phyloP scores from a whole-genome alignment of 2,797 vertebrate species.

The Monodelphis domestica region DNA sequence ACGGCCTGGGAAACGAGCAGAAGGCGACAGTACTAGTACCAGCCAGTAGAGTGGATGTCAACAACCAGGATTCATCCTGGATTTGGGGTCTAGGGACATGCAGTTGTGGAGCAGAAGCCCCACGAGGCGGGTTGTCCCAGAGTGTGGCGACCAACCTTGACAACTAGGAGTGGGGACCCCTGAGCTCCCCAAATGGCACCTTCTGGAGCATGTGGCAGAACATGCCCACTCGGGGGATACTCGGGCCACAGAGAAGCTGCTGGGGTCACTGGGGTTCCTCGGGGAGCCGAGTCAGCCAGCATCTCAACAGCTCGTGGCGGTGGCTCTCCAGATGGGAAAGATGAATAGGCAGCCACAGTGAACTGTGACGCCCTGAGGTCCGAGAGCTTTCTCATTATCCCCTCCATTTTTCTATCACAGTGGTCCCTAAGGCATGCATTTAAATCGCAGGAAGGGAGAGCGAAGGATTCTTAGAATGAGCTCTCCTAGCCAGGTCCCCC shows the following conservation, averaged over 20 bases:
- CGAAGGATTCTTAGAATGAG: slow-evolving; percentile 71
- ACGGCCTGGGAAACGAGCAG: neutral
- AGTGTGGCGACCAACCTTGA: neutral
- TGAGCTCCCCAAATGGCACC: neutral
- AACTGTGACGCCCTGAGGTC: slow-evolving; percentile 78
- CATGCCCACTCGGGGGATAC: neutral
- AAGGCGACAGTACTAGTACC: neutral
- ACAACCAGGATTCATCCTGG: neutral
- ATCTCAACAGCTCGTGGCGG: slow-evolving; percentile 31
- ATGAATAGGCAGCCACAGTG: slow-evolving; percentile 80
- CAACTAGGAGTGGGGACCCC: neutral
- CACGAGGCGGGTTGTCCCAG: slow-evolving; percentile 41
- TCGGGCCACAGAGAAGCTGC: slow-evolving; percentile 55
- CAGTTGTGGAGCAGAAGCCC: neutral
- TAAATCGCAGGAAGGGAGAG: slow-evolving; percentile 58
- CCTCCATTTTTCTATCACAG: slow-evolving; percentile 76
- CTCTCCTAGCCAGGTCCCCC: slow-evolving; percentile 60
- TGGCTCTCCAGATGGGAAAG: slow-evolving; percentile 72
- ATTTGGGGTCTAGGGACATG: too few species aligned
- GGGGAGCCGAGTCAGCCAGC: slow-evolving; percentile 33
- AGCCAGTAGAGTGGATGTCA: neutral
- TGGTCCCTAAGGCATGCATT: slow-evolving; percentile 71
- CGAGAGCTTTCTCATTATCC: slow-evolving; percentile 84
- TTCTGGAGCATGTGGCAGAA: neutral
- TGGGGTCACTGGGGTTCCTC: neutral